Conservation (phyloP, 2,888 invertebrate species). For the Drosophila leonis region DNA sequence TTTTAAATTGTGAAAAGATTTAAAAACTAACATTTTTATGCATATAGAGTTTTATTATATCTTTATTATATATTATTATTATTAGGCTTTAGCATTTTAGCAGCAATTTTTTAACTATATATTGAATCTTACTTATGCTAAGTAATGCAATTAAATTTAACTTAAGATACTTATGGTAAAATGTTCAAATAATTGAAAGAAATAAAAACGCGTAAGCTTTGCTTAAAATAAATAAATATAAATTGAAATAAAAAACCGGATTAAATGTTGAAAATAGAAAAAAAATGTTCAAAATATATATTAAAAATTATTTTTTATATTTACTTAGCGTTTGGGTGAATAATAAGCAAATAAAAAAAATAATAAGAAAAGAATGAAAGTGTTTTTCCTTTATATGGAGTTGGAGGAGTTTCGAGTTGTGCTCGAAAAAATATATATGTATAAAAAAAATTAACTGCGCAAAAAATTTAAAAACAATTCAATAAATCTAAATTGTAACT, state of each 20-base stretch:
- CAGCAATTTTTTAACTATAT: slow-evolving; percentile 45
- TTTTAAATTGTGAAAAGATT: slow-evolving; percentile 59
- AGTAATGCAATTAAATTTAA: slow-evolving; percentile 29
- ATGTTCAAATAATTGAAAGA: slow-evolving; percentile 11
- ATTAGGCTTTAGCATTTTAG: slow-evolving; percentile 49
- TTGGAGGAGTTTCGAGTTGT: background rate
- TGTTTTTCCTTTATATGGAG: background rate
- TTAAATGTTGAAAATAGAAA: background rate
- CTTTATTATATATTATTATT: slow-evolving; percentile 32
- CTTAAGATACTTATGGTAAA: slow-evolving; percentile 4
- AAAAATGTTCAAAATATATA: background rate
- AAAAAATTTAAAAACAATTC: background rate
- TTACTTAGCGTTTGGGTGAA: background rate
- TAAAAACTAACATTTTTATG: slow-evolving; percentile 34
- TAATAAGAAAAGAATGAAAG: background rate
- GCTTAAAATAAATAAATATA: background rate
- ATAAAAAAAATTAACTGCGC: background rate
- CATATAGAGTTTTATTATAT: slow-evolving; percentile 27
- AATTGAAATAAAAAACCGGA: background rate
- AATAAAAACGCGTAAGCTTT: background rate
- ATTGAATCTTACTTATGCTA: slow-evolving; percentile 29
- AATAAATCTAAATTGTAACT: background rate
- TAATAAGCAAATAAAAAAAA: background rate
- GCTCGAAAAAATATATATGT: background rate
- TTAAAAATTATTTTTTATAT: background rate